Evolutionary conservation across 2,888 invertebrate genomes (phyloP), one percentile per base, ranked within the genome.

Genomic region (Conistra vaccinii): DNA sequence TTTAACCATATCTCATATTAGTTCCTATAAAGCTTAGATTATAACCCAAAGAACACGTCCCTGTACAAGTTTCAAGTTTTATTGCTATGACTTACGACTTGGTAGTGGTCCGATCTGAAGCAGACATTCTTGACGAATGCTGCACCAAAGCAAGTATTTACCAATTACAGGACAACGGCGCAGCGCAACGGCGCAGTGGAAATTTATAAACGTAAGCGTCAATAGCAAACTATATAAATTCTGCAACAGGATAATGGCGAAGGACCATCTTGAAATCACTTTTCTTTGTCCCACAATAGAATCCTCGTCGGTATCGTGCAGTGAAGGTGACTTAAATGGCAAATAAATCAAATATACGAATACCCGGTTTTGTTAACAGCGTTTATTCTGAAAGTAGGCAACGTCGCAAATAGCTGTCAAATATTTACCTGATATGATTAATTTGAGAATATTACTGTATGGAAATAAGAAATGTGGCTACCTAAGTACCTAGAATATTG

Each of bases 151-250:
- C 60, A 61, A 66, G 26, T 14, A 66, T 63, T 48, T 66, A 66
- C 80, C 61, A 63, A 78, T 65, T 42, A 61, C 55, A 66, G 66
- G 48, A 55, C 80, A 51, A 48, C 60, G 6, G 35, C 66, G 42
- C 75, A 75, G 57, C 32, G 32, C 80, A 51, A 48, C 60, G 9
- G 35, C 66, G 42, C 75, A 76, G 48, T 60, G 17, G 23, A 32
- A n/a, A 68, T 48, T 62, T 69, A 57, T 69, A 77, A 68, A 68
- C 45, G 60, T 35, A 35, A 53, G n/a, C 72, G 26, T 58, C 62
- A n/a, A 42, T 42, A 58, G 32, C 35, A 14, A 80, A 42, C 57
- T 51, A 29, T 29, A 80, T 42, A 20, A 71, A 58, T 42, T 63
- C 29, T 32, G 29, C 51, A 73, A 73, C 35, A 45, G 63, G 42